Base-by-base conservation (phyloP, 2,888 invertebrate species). In the Sthenelais limicola region DNA sequence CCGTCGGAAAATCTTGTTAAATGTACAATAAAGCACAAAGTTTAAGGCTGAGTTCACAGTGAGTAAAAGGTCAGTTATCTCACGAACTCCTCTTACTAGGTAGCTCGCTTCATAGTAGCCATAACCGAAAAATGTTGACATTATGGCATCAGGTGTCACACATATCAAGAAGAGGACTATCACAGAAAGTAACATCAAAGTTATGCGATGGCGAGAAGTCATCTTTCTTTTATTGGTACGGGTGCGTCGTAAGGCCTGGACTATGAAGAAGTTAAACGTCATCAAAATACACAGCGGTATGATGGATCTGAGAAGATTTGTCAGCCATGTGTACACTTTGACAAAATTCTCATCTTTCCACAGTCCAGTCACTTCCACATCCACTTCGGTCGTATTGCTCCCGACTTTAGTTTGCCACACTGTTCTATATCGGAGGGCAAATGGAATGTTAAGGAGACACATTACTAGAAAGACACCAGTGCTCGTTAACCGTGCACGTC, bases 301-400 rank as follows among this genome's bases (percentile, higher is more conserved):
- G 30, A 86, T 81, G n/a, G 85, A 83, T 1, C 86, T 79, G n/a
- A 86, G 78, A 1, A 81, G 79, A 75, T 84, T 86, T 73, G 85
- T 85, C 24, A 85, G 77, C 84, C 85, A 85, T 18, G 83, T 83
- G 76, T 84, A 86, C 0, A 83, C 81, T 5, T 76, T 76, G 79
- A 84, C 83, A 73, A 86, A 84, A 12, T 73, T 73, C 15, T 81
- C 73, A 68, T 84, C 83, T 3, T 74, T 58, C 73, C 86, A 86
- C 4, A 86, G 78, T 12, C 75, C 73, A 5, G 84, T 85, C 5
- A 81, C 81, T 26, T 81, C 77, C 15, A 84, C 78, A 5, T 76
- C 73, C 47, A 80, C 77, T 35, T 81, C 81, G 0, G 82, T 77
- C 3, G 72, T 73, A 73, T 84, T 83, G 15, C 73, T 73, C 4